phyloP scores from a whole-genome alignment of 2,888 invertebrate species.

The Cordilura impudica region DNA sequence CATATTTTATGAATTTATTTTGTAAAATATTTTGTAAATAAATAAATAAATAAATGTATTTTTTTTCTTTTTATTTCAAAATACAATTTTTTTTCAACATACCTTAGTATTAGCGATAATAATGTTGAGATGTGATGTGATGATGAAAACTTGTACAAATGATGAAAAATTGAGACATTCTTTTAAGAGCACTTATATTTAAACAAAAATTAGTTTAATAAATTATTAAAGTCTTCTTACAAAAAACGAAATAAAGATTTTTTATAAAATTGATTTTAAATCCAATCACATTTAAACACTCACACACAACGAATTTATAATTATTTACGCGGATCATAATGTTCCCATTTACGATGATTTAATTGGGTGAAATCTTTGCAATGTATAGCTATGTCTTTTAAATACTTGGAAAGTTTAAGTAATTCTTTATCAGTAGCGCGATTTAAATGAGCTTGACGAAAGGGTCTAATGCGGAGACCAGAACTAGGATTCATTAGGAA shows the following conservation, averaged over 20 bases:
- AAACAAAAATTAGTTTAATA: slow-evolving; percentile 14
- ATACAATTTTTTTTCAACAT: not conserved
- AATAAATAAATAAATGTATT: no score
- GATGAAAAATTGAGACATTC: slow-evolving; percentile 19
- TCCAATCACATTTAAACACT: not conserved
- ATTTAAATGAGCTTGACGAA: slow-evolving; percentile 93
- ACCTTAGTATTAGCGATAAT: not conserved
- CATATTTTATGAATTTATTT: no score
- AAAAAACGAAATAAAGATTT: not conserved
- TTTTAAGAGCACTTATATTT: slow-evolving; percentile 54
- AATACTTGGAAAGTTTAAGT: slow-evolving; percentile 87
- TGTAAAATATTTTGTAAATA: no score
- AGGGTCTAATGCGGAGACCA: slow-evolving; percentile 93
- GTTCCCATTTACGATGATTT: slow-evolving; percentile 96
- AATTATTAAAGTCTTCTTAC: slow-evolving; percentile 8
- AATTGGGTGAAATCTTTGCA: slow-evolving; percentile 89
- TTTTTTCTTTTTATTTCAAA: no score
- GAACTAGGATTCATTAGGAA: slow-evolving; percentile 98
- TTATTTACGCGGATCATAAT: slow-evolving; percentile 79
- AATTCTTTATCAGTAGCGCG: slow-evolving; percentile 90
- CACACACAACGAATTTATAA: not conserved
- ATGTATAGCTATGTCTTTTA: slow-evolving; percentile 88
- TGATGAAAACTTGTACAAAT: not conserved
- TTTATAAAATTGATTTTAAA: not conserved
- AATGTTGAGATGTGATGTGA: not conserved